Base-by-base conservation (phyloP, 2,113 vertebrate species). In the Odocoileus hemionus region DNA sequence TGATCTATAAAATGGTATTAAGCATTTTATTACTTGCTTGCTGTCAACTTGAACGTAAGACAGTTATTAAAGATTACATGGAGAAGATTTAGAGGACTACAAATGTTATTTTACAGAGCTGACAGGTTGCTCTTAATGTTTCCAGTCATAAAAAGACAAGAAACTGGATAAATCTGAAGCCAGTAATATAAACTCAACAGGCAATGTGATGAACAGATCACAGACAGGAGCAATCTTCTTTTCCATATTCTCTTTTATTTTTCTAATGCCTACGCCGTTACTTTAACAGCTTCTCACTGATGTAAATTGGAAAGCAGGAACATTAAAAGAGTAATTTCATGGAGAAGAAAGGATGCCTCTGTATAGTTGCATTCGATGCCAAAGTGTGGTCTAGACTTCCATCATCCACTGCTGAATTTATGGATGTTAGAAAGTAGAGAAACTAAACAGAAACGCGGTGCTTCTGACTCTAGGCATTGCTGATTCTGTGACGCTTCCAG, bases 1-100 rank as follows among this genome's bases (percentile, higher is more conserved):
- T 98, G 98, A 98, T 97, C 98, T 98, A 80, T 97, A 98, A 98
- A 98, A 94, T 94, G 89, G 47, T 92, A 96, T 97, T 98, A 98
- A 54, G 13, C 52, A 82, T 98, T 98, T 98, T 98, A 98, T 98
- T 98, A 94, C 95, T 87, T 97, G 93, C 79, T 98, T 97, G 64
- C 94, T 97, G 91, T 98, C 96, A 92, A 74, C 74, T 94, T 97
- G 95, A 97, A 92, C 55, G 45, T 96, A 91, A 97, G 96, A 95
- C 47, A 96, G 98, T 98, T 98, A 95, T 96, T 98, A 97, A 98
- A 98, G 96, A 97, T 97, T 96, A 95, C 80, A 94, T 97, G 50
- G 80, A 96, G 83, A 97, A 98, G 85, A 98, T 98, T 97, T 76
- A 97, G 96, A 97, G 82, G 88, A 39, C 50, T 39, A 93, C 50